Evolutionary conservation across 2,797 vertebrate species (phyloP).

Genomic region (Holocentrus rufus): DNA sequence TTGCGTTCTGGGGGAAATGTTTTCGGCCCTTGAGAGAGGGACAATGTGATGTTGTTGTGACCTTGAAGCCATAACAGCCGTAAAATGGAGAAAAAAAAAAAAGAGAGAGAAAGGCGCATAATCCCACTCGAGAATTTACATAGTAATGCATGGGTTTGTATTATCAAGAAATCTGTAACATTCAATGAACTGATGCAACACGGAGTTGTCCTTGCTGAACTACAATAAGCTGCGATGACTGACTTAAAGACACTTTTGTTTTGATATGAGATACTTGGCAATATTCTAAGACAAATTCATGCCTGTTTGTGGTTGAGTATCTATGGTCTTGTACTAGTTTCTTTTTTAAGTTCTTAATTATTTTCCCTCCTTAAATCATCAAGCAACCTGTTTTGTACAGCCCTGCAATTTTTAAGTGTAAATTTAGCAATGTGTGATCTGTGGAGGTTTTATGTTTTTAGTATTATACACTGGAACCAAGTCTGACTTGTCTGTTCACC

Average conservation of each 20-base stretch:
- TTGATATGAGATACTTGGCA: slow-evolving; percentile 83
- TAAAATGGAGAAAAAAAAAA: slow-evolving; percentile 62
- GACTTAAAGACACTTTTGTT: slow-evolving; percentile 75
- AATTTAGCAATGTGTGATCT: slow-evolving; percentile 81
- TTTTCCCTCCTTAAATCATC: slow-evolving; percentile 71
- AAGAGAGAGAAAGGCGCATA: slow-evolving; percentile 71
- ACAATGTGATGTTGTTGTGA: slow-evolving; percentile 71
- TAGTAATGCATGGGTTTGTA: slow-evolving; percentile 83
- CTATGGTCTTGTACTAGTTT: slow-evolving; percentile 70
- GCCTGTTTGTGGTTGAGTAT: slow-evolving; percentile 79
- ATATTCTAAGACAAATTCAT: slow-evolving; percentile 78
- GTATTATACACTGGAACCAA: slow-evolving; percentile 87
- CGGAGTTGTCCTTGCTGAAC: slow-evolving; percentile 70
- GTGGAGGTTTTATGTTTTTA: slow-evolving; percentile 81
- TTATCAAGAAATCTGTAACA: slow-evolving; percentile 76
- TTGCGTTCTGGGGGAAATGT: slow-evolving; percentile 62
- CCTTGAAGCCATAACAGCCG: slow-evolving; percentile 77
- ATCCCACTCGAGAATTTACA: slow-evolving; percentile 75
- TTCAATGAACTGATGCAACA: slow-evolving; percentile 79
- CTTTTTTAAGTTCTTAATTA: slow-evolving; percentile 36
- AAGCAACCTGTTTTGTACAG: slow-evolving; percentile 77
- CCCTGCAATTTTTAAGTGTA: slow-evolving; percentile 79
- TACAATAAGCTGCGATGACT: slow-evolving; percentile 67
- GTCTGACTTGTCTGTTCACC: slow-evolving; percentile 76
- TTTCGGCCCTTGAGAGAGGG: slow-evolving; percentile 68